phyloP scores from a whole-genome alignment of 2,888 invertebrate species.

The Orchesellides sinensis region DNA sequence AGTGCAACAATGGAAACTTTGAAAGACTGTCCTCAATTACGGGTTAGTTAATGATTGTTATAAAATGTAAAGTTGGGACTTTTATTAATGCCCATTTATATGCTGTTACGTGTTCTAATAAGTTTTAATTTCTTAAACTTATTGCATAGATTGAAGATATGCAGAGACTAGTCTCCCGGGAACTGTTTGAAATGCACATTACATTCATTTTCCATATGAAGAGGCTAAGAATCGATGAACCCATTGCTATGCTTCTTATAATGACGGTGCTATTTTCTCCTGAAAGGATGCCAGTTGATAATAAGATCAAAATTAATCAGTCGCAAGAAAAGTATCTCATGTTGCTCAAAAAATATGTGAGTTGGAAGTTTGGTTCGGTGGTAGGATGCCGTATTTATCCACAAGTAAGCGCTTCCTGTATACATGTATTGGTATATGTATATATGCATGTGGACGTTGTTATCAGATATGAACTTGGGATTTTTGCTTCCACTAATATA shows the following conservation, averaged over 20 bases:
- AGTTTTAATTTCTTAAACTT: neutral
- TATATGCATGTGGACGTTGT: neutral
- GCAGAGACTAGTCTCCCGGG: conserved; percentile 75
- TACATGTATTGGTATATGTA: neutral
- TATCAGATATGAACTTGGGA: no score
- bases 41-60: conserved; percentile 27
- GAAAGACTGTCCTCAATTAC: conserved; percentile 75
- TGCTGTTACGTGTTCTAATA: neutral
- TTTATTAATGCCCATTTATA: neutral
- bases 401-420: conserved; percentile 41
- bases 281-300: conserved; percentile 76
- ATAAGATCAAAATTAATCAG: conserved; percentile 75
- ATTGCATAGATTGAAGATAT: conserved; percentile 75
- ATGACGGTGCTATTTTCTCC: conserved; percentile 78
- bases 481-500: neutral
- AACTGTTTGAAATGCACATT: conserved; percentile 77
- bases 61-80: neutral
- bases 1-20: conserved; percentile 71
- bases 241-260: conserved; percentile 77
- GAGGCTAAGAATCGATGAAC: conserved; percentile 77
- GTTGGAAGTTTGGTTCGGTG: conserved; percentile 65
- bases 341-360: conserved; percentile 74
- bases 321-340: conserved; percentile 77
- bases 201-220: conserved; percentile 77
- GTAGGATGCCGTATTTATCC: conserved; percentile 67